Evolutionary conservation across 2,888 invertebrate genomes (phyloP), one percentile per base, ranked within the genome.

Genomic region (Drosophila falleni): DNA sequence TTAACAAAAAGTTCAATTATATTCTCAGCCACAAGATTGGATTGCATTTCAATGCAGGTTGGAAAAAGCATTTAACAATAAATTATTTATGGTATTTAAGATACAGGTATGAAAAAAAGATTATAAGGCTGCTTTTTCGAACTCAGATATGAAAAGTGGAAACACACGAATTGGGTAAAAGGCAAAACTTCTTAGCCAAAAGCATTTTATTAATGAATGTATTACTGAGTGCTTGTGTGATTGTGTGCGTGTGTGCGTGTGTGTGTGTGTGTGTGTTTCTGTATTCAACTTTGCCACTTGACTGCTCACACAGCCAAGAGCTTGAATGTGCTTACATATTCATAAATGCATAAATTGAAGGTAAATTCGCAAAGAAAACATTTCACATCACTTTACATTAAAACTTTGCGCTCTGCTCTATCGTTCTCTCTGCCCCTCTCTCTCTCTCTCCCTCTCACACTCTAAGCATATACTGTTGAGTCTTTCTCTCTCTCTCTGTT

Each of bases 341-440:
- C 81, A 88, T 88, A 86, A 86, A 86, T 86, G 87, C 86, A 86
- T 87, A 87, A 86, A 86, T 87, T 86, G 86, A 86, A 86, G 86
- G 86, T 86, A 87, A 87, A 86, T 87, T 85, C 83, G 81, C 70
- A 87, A 86, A 81, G 86, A 86, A 86, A 87, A 86, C 86, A 86
- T 77, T 85, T 87, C 85, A 78, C 82, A 86, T 87, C 86, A 83
- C 78, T 87, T 85, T 85, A 82, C 77, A 86, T 87, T 82, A 87
- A 82, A 86, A 86, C 67, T 80, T 86, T 61, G 54, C 54, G 47
- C 54, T 66, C 53, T 46, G 16, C 62, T 42, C 44, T 55, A 19
- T 19, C 19, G 23, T 4, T 23, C 56, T 42, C 37, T 26, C n/a
- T 23, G 8, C 23, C 5, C 23, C 29, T 39, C 44, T 23, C 23